These are phyloP conservation scores for Cinara cedri DNA, from an alignment of 2,888 invertebrate species.

Conservation along the genomic window DNA sequence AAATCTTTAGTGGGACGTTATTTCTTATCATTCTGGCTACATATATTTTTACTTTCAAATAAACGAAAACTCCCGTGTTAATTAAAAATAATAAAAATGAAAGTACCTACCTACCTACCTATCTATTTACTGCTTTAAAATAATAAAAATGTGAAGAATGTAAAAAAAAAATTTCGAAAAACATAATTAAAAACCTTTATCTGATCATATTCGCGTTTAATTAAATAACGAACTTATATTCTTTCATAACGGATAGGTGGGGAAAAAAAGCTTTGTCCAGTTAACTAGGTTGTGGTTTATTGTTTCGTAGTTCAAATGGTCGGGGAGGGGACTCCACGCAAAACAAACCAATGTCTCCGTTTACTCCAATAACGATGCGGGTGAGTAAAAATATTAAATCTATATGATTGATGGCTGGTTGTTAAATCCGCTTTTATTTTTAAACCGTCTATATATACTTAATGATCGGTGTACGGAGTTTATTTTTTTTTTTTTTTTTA, in stretches of 20 bases:
- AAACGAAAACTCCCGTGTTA: conserved; percentile 32
- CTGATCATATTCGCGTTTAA: conserved; percentile 51
- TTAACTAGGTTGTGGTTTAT: conserved; percentile 38
- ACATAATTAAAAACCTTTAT: conserved; percentile 52
- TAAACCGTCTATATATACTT: conserved; percentile 25
- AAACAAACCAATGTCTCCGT: conserved; percentile 34
- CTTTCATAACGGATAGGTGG: not conserved
- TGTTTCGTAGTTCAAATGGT: not conserved
- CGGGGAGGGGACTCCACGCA: not conserved
- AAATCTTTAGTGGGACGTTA: not conserved
- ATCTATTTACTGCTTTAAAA: not conserved
- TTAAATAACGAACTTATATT: conserved; percentile 22
- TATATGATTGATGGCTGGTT: conserved; percentile 39
- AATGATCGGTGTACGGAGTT: not conserved
- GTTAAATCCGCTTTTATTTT: conserved; percentile 50
- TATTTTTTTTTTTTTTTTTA: conserved; percentile 9
- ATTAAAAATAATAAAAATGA: conserved; percentile 39
- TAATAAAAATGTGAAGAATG: conserved; percentile 26
- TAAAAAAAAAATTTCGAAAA: conserved; percentile 27
- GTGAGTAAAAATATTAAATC: conserved; percentile 25
- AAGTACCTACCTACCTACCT: conserved; percentile 9
- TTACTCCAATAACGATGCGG: conserved; percentile 6
- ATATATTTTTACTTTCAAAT: not conserved
- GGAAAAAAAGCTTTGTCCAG: conserved; percentile 23
- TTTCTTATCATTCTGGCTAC: conserved; percentile 1